Evolutionary conservation across 2,888 invertebrate genomes (phyloP), one percentile per base, ranked within the genome.

Genomic region (Erebia palarica): DNA sequence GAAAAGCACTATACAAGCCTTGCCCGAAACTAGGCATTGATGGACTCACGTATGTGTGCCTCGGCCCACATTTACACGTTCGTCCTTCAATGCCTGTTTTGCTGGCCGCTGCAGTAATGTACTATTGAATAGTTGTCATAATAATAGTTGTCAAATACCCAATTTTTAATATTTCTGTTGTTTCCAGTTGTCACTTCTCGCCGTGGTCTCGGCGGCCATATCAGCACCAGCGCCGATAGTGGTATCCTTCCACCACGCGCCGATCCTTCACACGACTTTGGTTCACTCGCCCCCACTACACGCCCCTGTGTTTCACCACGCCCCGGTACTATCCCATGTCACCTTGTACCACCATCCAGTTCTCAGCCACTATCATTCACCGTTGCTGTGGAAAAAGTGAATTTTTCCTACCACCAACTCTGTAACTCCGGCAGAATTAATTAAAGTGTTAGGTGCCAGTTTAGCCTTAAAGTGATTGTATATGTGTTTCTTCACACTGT

Each of bases 221-320:
- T 89, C 89, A 3, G 80, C 86, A 42, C 84, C 83, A 0, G 86
- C 85, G 0, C 90, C 83, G 11, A 13, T 63, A 0, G 78, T 77
- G 5, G 76, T 81, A 21, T 75, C 76, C 67, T 81, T 84, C 69
- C 83, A 85, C 5, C 81, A 84, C 0, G 82, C 84, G 2, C 74
- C 84, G 4, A 78, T 86, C 5, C 76, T 82, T 51, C 84, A 84
- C 58, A 80, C 85, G 1, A 84, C 86, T 0, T 72, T 87, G 1
- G 76, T 86, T 16, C 86, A 85, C 78, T 84, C 83, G 63, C 82
- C 82, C 0, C 81, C 86, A 0, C 72, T 86, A 44, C 84, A 84
- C 58, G 80, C 84, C 1, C 84, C 86, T 0, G 73, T 87, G 2
- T 76, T 86, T n/a, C 86, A 85, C 78, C 86, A 84, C 60, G 82